These are phyloP conservation scores for Melozone crissalis DNA, from an alignment of 2,113 vertebrate species.

Conservation along the genomic window DNA sequence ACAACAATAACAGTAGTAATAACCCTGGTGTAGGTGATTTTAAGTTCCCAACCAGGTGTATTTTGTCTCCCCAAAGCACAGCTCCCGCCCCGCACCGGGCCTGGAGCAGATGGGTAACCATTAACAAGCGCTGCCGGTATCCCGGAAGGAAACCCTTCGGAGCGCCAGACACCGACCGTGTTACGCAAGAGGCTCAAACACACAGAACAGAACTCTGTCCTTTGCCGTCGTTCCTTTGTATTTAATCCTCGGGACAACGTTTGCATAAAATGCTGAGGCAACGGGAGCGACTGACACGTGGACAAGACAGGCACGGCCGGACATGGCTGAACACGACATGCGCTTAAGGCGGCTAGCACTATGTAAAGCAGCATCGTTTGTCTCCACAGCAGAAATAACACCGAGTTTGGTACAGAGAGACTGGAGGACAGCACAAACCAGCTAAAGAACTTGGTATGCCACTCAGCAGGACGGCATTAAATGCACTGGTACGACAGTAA, in stretches of 20 bases:
- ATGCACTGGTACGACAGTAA: not conserved
- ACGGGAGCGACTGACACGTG: not conserved
- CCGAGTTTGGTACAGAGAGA: not conserved
- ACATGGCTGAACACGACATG: not conserved
- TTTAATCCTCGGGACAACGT: constrained; percentile 27
- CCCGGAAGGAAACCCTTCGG: not conserved
- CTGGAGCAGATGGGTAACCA: not conserved
- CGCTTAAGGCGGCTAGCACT: constrained; percentile 72
- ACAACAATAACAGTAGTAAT: fast-evolving
- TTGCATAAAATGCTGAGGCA: constrained; percentile 24
- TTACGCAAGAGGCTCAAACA: not conserved
- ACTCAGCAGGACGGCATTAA: not conserved
- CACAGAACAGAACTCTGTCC: not conserved
- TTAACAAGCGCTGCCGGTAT: not conserved
- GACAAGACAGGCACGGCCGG: not conserved
- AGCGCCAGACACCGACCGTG: not conserved
- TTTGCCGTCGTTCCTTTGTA: not conserved
- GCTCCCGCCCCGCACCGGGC: not conserved
- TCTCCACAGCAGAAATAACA: constrained; percentile 40
- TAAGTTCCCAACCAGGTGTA: fast-evolving
- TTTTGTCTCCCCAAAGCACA: not conserved
- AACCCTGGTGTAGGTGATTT: fast-evolving
- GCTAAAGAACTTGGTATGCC: not conserved
- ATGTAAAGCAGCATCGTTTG: constrained; percentile 65
- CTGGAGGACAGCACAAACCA: constrained; percentile 27